These are phyloP conservation scores for Spheniscus humboldti DNA, from an alignment of 2,797 vertebrate genomes.

Conservation along the genomic window DNA sequence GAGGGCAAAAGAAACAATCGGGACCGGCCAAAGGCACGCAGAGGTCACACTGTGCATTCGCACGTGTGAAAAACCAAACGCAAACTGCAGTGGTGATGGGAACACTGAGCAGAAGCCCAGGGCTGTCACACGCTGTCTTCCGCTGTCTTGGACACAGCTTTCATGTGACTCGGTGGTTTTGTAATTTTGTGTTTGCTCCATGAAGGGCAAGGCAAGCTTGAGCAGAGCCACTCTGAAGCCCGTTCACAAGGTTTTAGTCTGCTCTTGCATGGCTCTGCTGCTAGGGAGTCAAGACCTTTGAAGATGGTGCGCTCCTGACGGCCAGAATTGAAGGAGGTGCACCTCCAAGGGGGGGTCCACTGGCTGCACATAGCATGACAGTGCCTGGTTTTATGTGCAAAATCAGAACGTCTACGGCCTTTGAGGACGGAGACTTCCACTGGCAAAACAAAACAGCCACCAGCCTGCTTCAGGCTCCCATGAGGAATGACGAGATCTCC, in stretches of 20 bases:
- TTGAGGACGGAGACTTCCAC: background rate
- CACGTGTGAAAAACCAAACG: background rate
- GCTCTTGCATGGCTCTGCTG: background rate
- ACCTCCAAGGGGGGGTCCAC: background rate
- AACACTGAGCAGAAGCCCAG: background rate
- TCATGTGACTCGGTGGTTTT: background rate
- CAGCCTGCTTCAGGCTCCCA: background rate
- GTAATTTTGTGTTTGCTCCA: background rate
- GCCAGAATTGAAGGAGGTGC: background rate
- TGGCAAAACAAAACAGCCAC: background rate
- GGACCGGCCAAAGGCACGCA: accelerated
- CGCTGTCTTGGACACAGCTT: accelerated
- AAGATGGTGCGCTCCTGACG: background rate
- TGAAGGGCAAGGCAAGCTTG: background rate
- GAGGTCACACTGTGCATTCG: accelerated
- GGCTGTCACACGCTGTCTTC: background rate
- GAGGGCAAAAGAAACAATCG: background rate
- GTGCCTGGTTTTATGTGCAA: background rate
- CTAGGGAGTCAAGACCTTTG: background rate
- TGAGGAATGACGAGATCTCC: background rate
- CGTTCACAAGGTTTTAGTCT: background rate
- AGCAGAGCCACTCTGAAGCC: background rate
- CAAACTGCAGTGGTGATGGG: background rate
- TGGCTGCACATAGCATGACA: background rate
- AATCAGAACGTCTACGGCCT: background rate